Percentiles rank a stretch among this genome's conserved stretches.
Conservation (phyloP, 92 coral and sea anemone genomes). For the Diadumene lineata region DNA sequence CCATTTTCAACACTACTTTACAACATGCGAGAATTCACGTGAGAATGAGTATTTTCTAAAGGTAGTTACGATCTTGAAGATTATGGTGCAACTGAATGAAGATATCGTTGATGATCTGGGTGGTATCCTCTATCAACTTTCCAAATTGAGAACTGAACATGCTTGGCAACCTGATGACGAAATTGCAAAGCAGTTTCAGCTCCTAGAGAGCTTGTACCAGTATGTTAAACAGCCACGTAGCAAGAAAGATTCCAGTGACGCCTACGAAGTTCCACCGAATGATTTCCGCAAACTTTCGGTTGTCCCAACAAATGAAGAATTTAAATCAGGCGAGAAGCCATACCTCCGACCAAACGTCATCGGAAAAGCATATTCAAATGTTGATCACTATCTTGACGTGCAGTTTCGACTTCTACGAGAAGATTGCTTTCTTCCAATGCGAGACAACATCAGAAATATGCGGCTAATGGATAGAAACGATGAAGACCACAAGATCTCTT, state of each 20-base stretch:
- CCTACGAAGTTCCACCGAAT: conserved; percentile 63
- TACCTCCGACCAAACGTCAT: conserved; percentile 78
- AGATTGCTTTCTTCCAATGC: conserved; percentile 71
- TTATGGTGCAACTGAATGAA: conserved; percentile 31
- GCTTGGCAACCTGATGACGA: neutral
- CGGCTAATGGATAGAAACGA: neutral
- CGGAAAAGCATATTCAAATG: conserved; percentile 48
- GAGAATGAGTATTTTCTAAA: neutral
- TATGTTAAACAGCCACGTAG: conserved; percentile 28
- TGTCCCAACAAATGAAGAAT: conserved; percentile 68
- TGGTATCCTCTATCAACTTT: no score
- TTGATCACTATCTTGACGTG: conserved; percentile 89
- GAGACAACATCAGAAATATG: conserved; percentile 59
- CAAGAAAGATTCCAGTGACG: neutral
- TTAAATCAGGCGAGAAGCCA: conserved; percentile 51
- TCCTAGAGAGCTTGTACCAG: conserved; percentile 20
- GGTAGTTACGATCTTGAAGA: conserved; percentile 27
- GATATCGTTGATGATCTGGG: neutral
- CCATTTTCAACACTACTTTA: conserved; percentile 5
- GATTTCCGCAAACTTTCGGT: conserved; percentile 67
- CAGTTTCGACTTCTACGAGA: conserved; percentile 88
- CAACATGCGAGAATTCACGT: neutral
- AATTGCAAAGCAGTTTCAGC: conserved; percentile 22
- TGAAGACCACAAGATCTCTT: neutral
- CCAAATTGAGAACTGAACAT: neutral